Evolutionary conservation across 2,888 invertebrate genomes (phyloP), one percentile per base, ranked within the genome.

Genomic region (Scaptomyza cyrtandrae): DNA sequence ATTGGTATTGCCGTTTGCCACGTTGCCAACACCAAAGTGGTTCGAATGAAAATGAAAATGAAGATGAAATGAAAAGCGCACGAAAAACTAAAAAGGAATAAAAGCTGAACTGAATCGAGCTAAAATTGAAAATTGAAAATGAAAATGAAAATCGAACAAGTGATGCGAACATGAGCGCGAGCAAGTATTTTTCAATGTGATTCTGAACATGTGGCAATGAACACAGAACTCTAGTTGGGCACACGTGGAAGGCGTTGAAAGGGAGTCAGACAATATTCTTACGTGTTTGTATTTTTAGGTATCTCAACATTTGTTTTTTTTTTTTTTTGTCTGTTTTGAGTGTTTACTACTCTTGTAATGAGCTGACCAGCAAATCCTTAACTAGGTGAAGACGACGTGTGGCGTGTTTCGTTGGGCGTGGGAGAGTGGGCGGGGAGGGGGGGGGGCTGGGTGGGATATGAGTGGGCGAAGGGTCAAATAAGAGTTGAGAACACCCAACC

Each of bases 21-120:
- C 41, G 37, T 45, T 44, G 66, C 60, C 59, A 60, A 13, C 39
- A 39, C 46, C 58, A 59, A 65, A 64, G 41, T 57, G 57, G 59
- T 65, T 57, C 43, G 52, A 76, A 80, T 71, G 60, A 80, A 76
- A 64, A 80, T 72, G 79, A 79, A 24, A 24, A 52, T 52, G 27
- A 39, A 52, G 27, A 52, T 52, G 39, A 52, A 52, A 52, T 52
- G 52, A 39, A 52, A 52, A 52, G 37, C 52, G 24, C 37, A 37
- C 9, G 41, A 2, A 39, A 14, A 41, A 41, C 9, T 6, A 41
- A 41, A 41, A 9, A 24, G 39, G 11, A 39, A 41, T 56, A 49
- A 27, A 56, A 49, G 35, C 55, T 37, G 14, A 37, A 37, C 37
- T 7, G 46, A 56, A 41, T 9, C 3, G 24, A 56, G 49, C 49